Conservation (phyloP, 2,113 vertebrate genomes). For the Notothenia coriiceps region DNA sequence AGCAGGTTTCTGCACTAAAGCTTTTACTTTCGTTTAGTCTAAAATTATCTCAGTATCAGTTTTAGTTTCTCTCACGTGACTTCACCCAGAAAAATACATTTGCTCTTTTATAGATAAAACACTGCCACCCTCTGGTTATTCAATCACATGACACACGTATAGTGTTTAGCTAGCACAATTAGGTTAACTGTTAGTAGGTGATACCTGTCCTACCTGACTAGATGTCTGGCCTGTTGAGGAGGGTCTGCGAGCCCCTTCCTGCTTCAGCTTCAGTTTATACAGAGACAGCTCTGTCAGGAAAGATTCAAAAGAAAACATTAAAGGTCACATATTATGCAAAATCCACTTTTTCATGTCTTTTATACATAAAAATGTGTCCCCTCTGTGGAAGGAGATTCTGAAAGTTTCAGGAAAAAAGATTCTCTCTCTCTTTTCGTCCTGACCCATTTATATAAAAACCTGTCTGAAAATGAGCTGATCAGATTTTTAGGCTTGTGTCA, state of each 20-base stretch:
- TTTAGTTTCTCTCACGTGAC: constrained; percentile 67
- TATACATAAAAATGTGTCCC: no score
- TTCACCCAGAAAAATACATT: no score
- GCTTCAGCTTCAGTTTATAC: constrained; percentile 86
- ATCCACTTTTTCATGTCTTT: no score
- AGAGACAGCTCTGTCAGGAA: constrained; percentile 83
- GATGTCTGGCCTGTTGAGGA: constrained; percentile 67
- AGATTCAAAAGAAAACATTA: background rate
- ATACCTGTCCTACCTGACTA: constrained; percentile 81
- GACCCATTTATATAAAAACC: no score
- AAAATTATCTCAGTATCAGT: constrained; percentile 63
- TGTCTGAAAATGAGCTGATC: no score
- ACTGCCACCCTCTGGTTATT: constrained; percentile 65
- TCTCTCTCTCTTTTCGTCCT: no score
- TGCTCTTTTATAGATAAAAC: background rate
- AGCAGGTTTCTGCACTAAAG: no score
- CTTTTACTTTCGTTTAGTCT: constrained; percentile 77
- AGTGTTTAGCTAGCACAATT: background rate
- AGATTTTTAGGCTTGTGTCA: no score
- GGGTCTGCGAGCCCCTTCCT: constrained; percentile 87
- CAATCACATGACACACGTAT: background rate
- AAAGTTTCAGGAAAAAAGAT: no score
- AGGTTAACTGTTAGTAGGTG: no score
- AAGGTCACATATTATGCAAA: no score
- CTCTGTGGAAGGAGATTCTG: no score